Conservation (phyloP, 2,113 vertebrate genomes). For the Patagioenas fasciata region DNA sequence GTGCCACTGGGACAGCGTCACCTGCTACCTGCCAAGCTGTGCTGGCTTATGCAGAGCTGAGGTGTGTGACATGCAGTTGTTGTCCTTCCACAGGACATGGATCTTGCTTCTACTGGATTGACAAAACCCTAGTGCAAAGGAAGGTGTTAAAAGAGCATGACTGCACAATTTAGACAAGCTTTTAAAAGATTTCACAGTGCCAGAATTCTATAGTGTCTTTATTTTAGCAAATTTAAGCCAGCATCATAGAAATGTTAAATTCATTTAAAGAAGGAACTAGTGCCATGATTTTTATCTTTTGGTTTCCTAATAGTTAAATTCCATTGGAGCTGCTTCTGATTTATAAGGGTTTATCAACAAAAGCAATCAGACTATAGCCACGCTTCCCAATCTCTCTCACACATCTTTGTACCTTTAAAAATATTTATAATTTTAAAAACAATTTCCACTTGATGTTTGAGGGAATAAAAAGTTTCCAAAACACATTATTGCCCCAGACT, state of each 20-base stretch:
- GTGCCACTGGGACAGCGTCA: background rate
- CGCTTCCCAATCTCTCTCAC: background rate
- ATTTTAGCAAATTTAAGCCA: background rate
- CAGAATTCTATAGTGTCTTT: background rate
- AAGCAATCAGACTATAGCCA: background rate
- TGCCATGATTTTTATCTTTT: background rate
- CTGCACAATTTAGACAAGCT: background rate
- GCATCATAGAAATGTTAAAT: background rate
- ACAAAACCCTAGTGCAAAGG: background rate
- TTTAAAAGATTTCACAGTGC: background rate
- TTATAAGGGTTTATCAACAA: background rate
- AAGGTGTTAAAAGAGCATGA: background rate
- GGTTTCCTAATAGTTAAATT: background rate
- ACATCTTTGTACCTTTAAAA: slow-evolving; percentile 36
- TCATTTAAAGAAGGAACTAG: background rate
- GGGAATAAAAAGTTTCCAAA: slow-evolving; percentile 58
- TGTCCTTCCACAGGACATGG: accelerated
- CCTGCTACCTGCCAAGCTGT: background rate
- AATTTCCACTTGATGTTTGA: slow-evolving; percentile 26
- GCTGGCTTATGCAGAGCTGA: accelerated
- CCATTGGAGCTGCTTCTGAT: background rate
- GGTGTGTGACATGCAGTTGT: background rate
- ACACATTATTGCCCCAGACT: slow-evolving; percentile 5
- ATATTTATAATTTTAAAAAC: background rate
- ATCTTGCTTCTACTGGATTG: accelerated